phyloP scores from a whole-genome alignment of 1,140 invertebrate genomes.

The Neotoxoptera formosana region DNA sequence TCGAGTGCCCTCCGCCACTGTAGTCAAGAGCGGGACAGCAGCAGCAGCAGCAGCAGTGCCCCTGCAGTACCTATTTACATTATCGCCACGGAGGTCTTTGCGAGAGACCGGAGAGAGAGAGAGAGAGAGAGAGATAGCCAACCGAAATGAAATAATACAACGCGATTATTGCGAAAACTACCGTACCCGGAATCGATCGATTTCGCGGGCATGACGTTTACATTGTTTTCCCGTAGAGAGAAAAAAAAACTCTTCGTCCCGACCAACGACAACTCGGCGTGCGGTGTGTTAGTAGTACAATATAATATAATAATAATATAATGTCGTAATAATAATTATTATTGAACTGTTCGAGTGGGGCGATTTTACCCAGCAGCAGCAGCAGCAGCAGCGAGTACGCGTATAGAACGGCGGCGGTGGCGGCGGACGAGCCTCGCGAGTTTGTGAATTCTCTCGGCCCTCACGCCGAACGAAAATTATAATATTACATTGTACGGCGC shows the following conservation, averaged over 20 bases:
- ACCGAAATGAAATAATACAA: not conserved
- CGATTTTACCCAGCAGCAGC: not conserved
- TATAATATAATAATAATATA: too few species aligned
- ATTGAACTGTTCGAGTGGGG: not conserved
- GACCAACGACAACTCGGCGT: not conserved
- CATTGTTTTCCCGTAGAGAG: not conserved
- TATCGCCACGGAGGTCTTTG: not conserved
- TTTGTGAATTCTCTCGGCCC: not conserved
- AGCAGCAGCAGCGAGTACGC: not conserved
- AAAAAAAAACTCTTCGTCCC: not conserved
- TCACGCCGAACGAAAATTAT: not conserved
- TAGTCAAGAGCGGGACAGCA: not conserved
- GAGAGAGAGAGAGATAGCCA: not conserved
- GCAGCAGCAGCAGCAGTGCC: not conserved
- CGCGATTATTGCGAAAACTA: not conserved
- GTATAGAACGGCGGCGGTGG: not conserved
- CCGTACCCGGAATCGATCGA: not conserved
- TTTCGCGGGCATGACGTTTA: not conserved
- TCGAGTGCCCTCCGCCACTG: not conserved
- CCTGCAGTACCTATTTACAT: not conserved
- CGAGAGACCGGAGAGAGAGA: not conserved
- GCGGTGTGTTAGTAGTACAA: not conserved
- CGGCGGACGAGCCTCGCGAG: not conserved
- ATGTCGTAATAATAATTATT: not conserved
- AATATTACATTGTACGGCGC: not conserved